Conservation (phyloP, 2,113 vertebrate genomes). For the Peromyscus leucopus region DNA sequence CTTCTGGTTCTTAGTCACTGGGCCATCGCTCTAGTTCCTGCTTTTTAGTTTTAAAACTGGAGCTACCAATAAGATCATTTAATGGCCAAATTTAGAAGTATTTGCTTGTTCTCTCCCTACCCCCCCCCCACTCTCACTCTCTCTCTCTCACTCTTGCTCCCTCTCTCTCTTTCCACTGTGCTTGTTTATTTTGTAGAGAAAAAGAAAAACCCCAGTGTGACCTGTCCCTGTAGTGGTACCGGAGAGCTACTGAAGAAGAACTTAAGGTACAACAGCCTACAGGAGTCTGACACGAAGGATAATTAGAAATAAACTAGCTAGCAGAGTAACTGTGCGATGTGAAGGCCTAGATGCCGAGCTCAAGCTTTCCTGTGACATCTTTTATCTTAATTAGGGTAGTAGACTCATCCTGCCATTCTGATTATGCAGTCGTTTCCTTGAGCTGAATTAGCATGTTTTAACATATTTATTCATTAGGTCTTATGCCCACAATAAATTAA, state of each 20-base stretch:
- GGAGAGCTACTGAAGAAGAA: neutral
- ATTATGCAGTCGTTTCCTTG: neutral
- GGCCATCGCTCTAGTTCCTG: neutral
- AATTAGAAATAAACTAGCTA: neutral
- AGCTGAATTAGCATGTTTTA: slow-evolving; percentile 44
- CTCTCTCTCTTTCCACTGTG: fast-evolving
- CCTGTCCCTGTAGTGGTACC: neutral
- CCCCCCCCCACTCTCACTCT: no score
- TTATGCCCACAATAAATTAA: slow-evolving; percentile 59
- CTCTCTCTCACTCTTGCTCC: neutral
- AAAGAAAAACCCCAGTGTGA: neutral
- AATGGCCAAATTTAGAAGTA: neutral
- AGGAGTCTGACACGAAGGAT: neutral
- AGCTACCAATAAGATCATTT: neutral
- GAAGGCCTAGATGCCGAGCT: neutral
- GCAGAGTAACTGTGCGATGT: neutral
- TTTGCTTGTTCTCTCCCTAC: no score
- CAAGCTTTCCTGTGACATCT: neutral
- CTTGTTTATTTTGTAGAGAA: neutral
- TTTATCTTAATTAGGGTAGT: slow-evolving; percentile 30
- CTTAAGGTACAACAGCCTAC: no score
- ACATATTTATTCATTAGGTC: slow-evolving; percentile 54
- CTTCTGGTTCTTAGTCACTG: neutral
- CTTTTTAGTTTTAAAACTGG: neutral
- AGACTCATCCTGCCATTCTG: neutral